Percentiles rank a stretch among this genome's conserved stretches.
These are phyloP conservation scores for Thymelicus acteon DNA, from an alignment of 2,888 invertebrate genomes.

Conservation along the genomic window DNA sequence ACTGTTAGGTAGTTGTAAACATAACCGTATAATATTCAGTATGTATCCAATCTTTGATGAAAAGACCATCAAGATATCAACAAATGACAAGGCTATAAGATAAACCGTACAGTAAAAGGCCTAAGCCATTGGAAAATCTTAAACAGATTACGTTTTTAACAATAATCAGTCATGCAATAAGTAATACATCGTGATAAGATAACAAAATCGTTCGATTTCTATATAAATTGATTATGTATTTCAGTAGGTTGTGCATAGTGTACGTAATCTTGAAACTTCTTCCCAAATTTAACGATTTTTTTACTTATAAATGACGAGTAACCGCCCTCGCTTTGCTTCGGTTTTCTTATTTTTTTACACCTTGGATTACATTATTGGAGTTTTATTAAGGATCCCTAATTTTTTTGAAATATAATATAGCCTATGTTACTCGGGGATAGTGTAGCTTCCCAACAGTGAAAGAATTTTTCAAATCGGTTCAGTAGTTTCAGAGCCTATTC, in stretches of 20 bases:
- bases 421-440: no score
- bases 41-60: constrained; percentile 9
- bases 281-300: not conserved
- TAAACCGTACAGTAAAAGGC: constrained; percentile 40
- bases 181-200: constrained; percentile 62
- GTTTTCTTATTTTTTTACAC: no score
- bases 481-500: no score
- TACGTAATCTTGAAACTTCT: not conserved
- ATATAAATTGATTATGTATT: constrained; percentile 14
- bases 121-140: constrained; percentile 41
- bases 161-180: constrained; percentile 41
- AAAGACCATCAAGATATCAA: constrained; percentile 15
- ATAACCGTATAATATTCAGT: not conserved
- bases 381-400: no score
- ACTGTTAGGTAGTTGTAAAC: not conserved
- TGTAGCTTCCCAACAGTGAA: no score
- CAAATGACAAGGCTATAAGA: constrained; percentile 30
- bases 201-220: constrained; percentile 64
- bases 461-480: no score
- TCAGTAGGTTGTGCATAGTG: not conserved
- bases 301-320: no score
- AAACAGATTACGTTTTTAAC: constrained; percentile 44
- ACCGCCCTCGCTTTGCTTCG: no score
- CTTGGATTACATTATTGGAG: no score
- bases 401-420: no score